Evolutionary conservation across 2,113 vertebrate species (phyloP).

Genomic region (Motacilla tschutschensis): DNA sequence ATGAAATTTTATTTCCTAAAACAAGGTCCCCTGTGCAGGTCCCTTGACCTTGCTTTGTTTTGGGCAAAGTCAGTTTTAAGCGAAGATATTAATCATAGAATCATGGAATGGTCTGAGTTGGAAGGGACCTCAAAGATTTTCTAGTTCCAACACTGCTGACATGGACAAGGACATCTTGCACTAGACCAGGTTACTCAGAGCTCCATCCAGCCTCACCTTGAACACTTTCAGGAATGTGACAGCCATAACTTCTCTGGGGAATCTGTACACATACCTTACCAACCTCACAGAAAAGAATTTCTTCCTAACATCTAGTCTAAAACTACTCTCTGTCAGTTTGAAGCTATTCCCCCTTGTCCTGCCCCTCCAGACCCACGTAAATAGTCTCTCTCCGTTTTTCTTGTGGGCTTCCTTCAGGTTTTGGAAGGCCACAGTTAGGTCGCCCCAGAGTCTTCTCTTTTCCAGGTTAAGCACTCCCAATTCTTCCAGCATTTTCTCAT

Average conservation of each 20-base stretch:
- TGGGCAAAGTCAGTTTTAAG: neutral
- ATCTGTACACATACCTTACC: neutral
- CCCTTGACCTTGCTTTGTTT: neutral
- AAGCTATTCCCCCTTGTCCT: neutral
- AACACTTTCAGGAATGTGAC: neutral
- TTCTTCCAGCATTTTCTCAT: neutral
- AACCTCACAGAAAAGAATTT: neutral
- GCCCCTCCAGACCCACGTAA: neutral
- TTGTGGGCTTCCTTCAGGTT: neutral
- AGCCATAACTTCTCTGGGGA: neutral
- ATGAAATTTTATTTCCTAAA: neutral
- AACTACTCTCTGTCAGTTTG: neutral
- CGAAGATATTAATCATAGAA: neutral
- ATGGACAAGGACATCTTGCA: neutral
- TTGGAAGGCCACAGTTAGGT: neutral
- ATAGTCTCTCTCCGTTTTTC: neutral
- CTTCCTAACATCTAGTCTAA: neutral
- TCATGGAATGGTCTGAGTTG: neutral
- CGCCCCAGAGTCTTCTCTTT: neutral
- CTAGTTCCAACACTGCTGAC: neutral
- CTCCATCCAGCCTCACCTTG: neutral
- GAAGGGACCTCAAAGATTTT: neutral
- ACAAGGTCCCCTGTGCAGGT: neutral
- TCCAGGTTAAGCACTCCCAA: neutral
- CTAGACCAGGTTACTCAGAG: neutral